Evolutionary conservation across 2,113 vertebrate species (phyloP).

Genomic region (Bothrops jararaca): DNA sequence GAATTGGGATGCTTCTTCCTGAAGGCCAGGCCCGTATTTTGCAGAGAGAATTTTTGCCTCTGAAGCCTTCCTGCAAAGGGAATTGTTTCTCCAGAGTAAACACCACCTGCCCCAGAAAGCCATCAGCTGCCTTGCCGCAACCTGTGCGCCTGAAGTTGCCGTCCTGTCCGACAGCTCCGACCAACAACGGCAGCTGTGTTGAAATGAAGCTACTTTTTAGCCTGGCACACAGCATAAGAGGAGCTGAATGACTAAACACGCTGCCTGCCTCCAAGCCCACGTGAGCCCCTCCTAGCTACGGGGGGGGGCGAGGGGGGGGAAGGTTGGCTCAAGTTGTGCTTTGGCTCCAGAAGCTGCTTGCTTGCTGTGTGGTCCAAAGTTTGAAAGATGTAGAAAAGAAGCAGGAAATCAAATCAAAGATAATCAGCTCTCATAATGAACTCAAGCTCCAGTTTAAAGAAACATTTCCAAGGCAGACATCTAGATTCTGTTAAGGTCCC

Average conservation of each 20-base stretch:
- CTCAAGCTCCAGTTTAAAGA: not conserved
- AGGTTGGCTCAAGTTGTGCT: not conserved
- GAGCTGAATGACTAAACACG: not conserved
- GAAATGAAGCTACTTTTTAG: conserved; percentile 25
- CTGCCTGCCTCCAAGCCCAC: not conserved
- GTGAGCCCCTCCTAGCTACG: not conserved
- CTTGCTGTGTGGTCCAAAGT: not conserved
- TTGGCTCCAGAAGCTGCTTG: not conserved
- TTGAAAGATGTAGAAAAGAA: not conserved
- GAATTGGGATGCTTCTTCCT: not conserved
- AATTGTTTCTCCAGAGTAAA: not conserved
- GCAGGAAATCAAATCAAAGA: not conserved
- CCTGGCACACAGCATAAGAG: not conserved
- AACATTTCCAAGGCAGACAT: not conserved
- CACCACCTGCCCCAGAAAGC: not conserved
- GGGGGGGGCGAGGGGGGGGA: not conserved
- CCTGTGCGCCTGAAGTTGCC: not conserved
- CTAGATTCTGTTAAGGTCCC: not conserved
- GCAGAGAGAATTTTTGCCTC: not conserved
- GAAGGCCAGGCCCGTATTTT: not conserved
- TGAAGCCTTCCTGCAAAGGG: not conserved
- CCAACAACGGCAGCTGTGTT: not conserved
- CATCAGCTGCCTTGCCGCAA: not conserved
- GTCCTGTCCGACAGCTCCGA: no score
- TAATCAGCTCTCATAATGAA: not conserved